Evolutionary conservation across 2,888 invertebrate species (phyloP), one percentile per base, ranked within the genome.

Genomic region (Euclidia mi): DNA sequence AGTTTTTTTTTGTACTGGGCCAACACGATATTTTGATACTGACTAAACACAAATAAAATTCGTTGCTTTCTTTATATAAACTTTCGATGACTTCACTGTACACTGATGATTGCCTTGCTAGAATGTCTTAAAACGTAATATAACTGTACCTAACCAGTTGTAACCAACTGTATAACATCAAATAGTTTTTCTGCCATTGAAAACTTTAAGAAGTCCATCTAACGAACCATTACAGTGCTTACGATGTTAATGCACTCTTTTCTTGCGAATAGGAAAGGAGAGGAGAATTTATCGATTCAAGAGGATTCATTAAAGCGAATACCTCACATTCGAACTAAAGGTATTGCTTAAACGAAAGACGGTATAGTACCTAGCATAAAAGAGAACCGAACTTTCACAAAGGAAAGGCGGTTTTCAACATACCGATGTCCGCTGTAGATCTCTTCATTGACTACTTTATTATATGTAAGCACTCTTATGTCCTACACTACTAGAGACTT

Each of bases 271-370:
- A 62, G 56, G 57, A 43, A 42, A 59, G 58, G 57, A 76, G 61
- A 66, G 68, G 68, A 71, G 67, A 72, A 72, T 67, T 75, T 56
- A 68, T 65, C 67, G 71, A 76, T 61, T 71, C 76, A 78, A 84
- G 78, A 78, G 71, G 77, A 79, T 81, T 80, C 76, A 82, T 82
- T 80, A 79, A 80, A 76, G 76, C 68, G 73, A 79, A 78, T 78
- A 76, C 73, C 81, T 79, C 74, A 78, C 78, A 78, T 79, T 76
- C 78, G 71, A 81, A 81, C 73, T 77, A 70, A 77, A 73, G 65
- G 76, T 75, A 79, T 80, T 81, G 75, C 75, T 76, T 69, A 79
- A 80, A 71, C 71, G 70, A 68, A 74, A 67, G 60, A 66, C 71
- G 50, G 62, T 56, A 63, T 70, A 71, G 61, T 69, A 63, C 62